These are phyloP conservation scores for Lanistes nyassanus DNA, from an alignment of 1,140 invertebrate genomes.

Conservation along the genomic window DNA sequence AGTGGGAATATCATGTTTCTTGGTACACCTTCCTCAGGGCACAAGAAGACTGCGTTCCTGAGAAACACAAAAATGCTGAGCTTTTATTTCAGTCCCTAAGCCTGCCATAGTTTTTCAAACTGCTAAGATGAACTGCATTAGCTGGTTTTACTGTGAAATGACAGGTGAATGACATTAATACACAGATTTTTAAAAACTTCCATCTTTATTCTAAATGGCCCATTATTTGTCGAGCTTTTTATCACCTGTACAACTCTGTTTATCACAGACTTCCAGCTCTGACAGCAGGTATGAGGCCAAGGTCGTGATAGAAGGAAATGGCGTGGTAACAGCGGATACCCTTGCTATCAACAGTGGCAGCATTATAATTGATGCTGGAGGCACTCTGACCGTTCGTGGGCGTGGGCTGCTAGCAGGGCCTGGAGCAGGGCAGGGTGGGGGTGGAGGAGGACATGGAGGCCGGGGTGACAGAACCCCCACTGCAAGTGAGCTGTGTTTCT, in stretches of 20 bases:
- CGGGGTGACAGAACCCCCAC: conserved; percentile 21
- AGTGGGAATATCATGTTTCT: too few relatives aligned
- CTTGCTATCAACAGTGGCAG: conserved; percentile 39
- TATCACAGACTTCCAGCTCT: conserved; percentile 23
- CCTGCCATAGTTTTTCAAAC: too few relatives aligned
- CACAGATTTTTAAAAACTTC: too few relatives aligned
- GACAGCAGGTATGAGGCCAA: conserved; percentile 13
- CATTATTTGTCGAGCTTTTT: too few relatives aligned
- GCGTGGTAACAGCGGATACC: conserved; percentile 35
- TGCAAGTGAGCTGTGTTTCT: neutral
- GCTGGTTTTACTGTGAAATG: too few relatives aligned
- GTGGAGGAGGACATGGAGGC: conserved; percentile 45
- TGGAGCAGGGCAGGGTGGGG: conserved; percentile 31
- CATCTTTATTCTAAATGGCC: too few relatives aligned
- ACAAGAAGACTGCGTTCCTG: too few relatives aligned
- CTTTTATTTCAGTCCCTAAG: too few relatives aligned
- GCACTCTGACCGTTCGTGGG: conserved; percentile 33
- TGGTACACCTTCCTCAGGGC: too few relatives aligned
- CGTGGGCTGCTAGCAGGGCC: conserved; percentile 37
- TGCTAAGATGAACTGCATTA: too few relatives aligned
- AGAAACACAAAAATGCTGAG: too few relatives aligned
- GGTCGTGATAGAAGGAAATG: conserved; percentile 46
- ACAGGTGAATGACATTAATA: too few relatives aligned
- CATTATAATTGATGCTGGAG: conserved; percentile 43
- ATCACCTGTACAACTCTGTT: neutral